Evolutionary conservation across 2,888 invertebrate species (phyloP), one percentile per base, ranked within the genome.

Genomic region (Sialis fuliginosa): DNA sequence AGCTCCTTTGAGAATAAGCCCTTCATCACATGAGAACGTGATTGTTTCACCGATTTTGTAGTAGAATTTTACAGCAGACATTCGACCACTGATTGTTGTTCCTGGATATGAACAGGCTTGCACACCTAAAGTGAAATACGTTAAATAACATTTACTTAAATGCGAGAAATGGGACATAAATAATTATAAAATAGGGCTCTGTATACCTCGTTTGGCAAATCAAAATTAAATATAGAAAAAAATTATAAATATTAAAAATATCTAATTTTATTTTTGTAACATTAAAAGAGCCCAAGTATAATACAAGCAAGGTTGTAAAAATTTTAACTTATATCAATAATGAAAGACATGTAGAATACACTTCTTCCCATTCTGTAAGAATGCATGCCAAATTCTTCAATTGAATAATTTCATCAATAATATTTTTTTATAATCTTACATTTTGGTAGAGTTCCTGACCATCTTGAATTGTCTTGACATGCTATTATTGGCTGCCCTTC

Each of bases 401-500:
- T 35, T 10, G 4, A 10, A 35, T 35, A 4, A 10, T 10, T 9
- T 9, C 10, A 35, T 22, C 22, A 22, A 22, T 22, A 22, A 22
- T 22, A 22, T 22, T 22, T 22, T n/a, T 34, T 10, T 34, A 12
- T 4, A n/a, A 9, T 31, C 74, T 73, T 62, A 82, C 88, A 89
- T 64, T 85, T 84, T n/a, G 88, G 87, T 31, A 82, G 69, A 40
- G 79, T 78, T 43, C 84, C 82, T 48, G 86, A 85, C 87, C 90
- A 90, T 49, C 83, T 71, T 6, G 87, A 87, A 60, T 80, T 85
- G 58, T 87, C 86, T 66, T 88, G 87, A 63, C 91, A 91, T 22
- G 88, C 85, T 45, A 88, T 77, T 54, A 89, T 87, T n/a, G 88
- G 86, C 55, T 85, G 77, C 2, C 91, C 90, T 62, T 88, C 87